Base-by-base conservation (phyloP, 2,113 vertebrate species). In the Ondatra zibethicus region DNA sequence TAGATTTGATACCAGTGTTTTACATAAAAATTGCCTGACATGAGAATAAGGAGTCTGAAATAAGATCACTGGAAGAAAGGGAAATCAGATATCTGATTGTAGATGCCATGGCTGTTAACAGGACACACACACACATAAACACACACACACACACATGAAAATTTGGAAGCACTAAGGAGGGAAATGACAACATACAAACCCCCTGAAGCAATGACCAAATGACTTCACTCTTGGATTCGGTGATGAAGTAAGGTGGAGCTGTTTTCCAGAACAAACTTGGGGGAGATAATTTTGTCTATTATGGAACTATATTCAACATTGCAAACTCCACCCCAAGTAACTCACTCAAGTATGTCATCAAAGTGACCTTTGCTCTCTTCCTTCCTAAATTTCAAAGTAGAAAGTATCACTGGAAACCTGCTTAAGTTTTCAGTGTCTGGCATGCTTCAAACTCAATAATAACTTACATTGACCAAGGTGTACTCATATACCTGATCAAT, bases 11-110 rank as follows among this genome's bases (percentile, higher is more conserved):
- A 97, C 80, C 81, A 92, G 93, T 96, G 95, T 98, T 99, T 99
- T 98, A 97, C 98, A 98, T 98, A 98, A 98, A 98, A 98, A 98
- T 98, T 98, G 94, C 95, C 97, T 98, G 97, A 95, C 47, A 97
- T 93, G 97, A 97, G 96, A 94, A 95, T 97, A 98, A 98, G 89
- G 87, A 98, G 98, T 97, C 85, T 96, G 95, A 97, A 97, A 97
- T 97, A 50, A 33, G 94, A 98, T 98, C 97, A 97, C 96, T 97
- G 98, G 89, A 97, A 96, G 98, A 98, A 98, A 98, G 98, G 98
- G 96, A 97, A 96, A 97, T 98, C 97, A 97, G 97, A 98, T 98
- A 97, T 95, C 96, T 96, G 98, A 98, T 97, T 98, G 97, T 95
- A 98, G 92, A 89, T 97, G 97, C 97, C 97, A 94, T 94, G 95